Conservation (phyloP, 2,797 vertebrate genomes). For the Amphiprion clarkii region DNA sequence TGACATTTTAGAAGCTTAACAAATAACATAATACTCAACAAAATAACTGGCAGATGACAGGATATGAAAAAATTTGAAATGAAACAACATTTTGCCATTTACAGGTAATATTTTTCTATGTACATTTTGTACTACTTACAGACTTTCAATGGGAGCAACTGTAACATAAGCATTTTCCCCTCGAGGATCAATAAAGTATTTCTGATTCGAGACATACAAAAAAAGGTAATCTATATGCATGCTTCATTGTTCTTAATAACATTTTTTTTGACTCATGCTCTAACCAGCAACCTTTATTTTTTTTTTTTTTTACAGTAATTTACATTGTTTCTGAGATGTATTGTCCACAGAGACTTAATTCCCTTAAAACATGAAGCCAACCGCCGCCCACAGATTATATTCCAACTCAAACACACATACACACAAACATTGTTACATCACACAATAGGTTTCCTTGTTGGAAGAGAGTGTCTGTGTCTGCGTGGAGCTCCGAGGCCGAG, state of each 20-base stretch:
- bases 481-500: conserved; percentile 41
- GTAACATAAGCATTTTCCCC: too few relatives aligned
- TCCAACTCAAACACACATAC: conserved; percentile 42
- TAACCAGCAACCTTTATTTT: background rate
- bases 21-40: too few relatives aligned
- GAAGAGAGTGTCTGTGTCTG: conserved; percentile 54
- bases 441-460: conserved; percentile 78
- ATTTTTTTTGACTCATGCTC: background rate
- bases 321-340: conserved; percentile 5
- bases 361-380: conserved; percentile 51
- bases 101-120: too few relatives aligned
- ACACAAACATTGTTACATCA: conserved; percentile 48
- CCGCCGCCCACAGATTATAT: conserved; percentile 49
- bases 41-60: background rate
- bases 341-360: conserved; percentile 2
- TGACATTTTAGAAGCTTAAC: too few relatives aligned
- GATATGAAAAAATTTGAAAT: too few relatives aligned
- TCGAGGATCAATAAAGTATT: too few relatives aligned
- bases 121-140: too few relatives aligned
- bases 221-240: too few relatives aligned
- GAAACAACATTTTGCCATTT: background rate
- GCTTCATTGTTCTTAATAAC: conserved; percentile 6
- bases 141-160: too few relatives aligned
- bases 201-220: too few relatives aligned
- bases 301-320: conserved; percentile 23